These are phyloP conservation scores for Lindbergichthys nudifrons DNA, from an alignment of 2,797 vertebrate genomes.

Conservation along the genomic window DNA sequence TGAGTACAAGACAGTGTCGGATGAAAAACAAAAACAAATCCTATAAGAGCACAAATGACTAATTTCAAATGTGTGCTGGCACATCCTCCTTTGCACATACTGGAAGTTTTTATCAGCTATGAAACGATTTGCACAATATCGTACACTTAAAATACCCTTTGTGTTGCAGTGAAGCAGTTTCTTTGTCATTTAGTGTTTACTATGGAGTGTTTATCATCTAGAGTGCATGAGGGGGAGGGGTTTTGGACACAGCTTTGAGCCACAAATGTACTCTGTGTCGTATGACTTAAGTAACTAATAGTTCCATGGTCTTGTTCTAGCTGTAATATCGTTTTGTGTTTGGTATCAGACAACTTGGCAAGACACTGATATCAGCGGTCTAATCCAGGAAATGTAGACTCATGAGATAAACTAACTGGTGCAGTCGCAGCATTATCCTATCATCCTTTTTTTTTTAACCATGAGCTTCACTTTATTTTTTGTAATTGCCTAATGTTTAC, in stretches of 20 bases:
- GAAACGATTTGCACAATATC: neutral
- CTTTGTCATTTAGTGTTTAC: neutral
- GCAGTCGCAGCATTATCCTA: conserved; percentile 19
- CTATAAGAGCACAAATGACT: neutral
- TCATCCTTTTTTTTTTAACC: neutral
- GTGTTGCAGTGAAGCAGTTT: neutral
- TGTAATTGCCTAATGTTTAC: conserved; percentile 3
- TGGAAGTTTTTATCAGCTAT: neutral
- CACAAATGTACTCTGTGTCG: neutral
- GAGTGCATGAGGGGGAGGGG: neutral
- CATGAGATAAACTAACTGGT: conserved; percentile 9
- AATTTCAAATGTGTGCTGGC: neutral
- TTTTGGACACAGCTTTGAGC: too few species aligned
- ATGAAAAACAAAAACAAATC: neutral
- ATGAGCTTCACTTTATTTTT: conserved; percentile 11
- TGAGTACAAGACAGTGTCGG: neutral
- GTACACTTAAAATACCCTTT: neutral
- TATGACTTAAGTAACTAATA: neutral
- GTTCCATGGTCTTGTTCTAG: neutral
- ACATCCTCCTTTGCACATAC: too few species aligned
- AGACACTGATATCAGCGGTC: neutral
- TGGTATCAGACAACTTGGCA: neutral
- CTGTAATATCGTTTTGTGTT: neutral
- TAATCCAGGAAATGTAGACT: conserved; percentile 27
- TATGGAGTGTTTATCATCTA: neutral